Evolutionary conservation across 2,888 invertebrate species (phyloP), one percentile per base, ranked within the genome.

Genomic region (Torymus texanus): DNA sequence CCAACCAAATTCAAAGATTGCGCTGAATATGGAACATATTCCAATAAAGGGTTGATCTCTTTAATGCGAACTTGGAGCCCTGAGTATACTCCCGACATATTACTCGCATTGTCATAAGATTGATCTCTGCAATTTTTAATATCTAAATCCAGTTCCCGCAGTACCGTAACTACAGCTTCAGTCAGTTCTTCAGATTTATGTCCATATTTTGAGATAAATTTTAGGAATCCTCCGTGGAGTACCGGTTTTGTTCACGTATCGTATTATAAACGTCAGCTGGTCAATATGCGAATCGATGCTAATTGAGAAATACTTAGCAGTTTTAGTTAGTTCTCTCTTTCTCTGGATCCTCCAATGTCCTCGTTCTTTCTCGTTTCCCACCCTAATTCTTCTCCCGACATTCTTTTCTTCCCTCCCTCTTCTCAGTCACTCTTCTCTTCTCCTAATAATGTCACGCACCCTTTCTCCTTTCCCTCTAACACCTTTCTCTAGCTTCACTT

Each of bases 1-100:
- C 78, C 83, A 50, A 84, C 83, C 63, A 86, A 77, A 83, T 85
- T 85, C 56, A 84, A 67, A 18, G 85, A 85, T 78, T 85, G 85
- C 1, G 82, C 84, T 63, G 84, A 67, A 72, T 84, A 85, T 56
- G 85, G 85, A 59, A 84, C 78, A 78, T 80, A 85, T 76, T 82
- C 70, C 16, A 82, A 83, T 18, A 81, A 78, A 58, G 80, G 70
- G 73, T n/a, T 61, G 75, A 55, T 21, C n/a, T 62, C 62, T 51
- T 66, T 66, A 1, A 66, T 18, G 18, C 51, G 50, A 11, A 18
- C 66, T 16, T 51, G 18, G 16, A 51, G 18, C 3, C 21, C 51
- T 50, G 51, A 51, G 16, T 66, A 51, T 1, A 3, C 24, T 24
- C 24, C 24, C 2, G 24, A 24, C 24, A 24, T 24, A 24, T 24